phyloP scores from a whole-genome alignment of 2,888 invertebrate species.

The Ophonus ardosiacus region DNA sequence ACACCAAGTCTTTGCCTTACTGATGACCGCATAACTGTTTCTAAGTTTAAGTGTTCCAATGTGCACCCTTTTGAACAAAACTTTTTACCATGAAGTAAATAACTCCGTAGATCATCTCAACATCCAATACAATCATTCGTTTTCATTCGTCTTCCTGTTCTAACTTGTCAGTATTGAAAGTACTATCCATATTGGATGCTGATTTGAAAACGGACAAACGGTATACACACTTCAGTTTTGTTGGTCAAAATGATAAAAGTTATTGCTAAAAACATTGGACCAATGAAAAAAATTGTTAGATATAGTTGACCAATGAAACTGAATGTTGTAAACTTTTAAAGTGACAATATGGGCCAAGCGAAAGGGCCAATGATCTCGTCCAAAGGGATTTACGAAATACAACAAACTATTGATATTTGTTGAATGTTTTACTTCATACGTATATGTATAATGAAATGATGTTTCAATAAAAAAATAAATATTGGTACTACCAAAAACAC shows the following conservation, averaged over 20 bases:
- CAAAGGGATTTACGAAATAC: conserved; percentile 69
- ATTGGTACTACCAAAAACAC: conserved; percentile 49
- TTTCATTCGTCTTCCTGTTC: not conserved
- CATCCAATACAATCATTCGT: not conserved
- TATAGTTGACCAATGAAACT: conserved; percentile 11
- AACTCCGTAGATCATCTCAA: not conserved
- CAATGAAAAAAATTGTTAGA: not conserved
- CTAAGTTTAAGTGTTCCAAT: conserved; percentile 47
- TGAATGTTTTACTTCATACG: conserved; percentile 73
- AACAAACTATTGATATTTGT: conserved; percentile 69
- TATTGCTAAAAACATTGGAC: not conserved
- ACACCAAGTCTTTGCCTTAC: not conserved
- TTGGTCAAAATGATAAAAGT: not conserved
- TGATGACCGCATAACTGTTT: not conserved
- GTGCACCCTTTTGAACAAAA: conserved; percentile 32
- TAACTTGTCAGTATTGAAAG: not conserved
- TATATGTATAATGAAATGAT: conserved; percentile 74
- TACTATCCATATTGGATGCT: conserved; percentile 38
- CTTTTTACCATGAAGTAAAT: conserved; percentile 36
- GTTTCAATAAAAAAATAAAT: conserved; percentile 75
- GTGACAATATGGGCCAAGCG: conserved; percentile 59
- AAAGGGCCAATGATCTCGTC: conserved; percentile 71
- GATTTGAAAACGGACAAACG: not conserved
- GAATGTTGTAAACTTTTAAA: conserved; percentile 28
- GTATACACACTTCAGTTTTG: not conserved